Percentiles rank a stretch among this genome's conserved stretches.
phyloP scores from a whole-genome alignment of 2,888 invertebrate species.

The Apodemia mormo region DNA sequence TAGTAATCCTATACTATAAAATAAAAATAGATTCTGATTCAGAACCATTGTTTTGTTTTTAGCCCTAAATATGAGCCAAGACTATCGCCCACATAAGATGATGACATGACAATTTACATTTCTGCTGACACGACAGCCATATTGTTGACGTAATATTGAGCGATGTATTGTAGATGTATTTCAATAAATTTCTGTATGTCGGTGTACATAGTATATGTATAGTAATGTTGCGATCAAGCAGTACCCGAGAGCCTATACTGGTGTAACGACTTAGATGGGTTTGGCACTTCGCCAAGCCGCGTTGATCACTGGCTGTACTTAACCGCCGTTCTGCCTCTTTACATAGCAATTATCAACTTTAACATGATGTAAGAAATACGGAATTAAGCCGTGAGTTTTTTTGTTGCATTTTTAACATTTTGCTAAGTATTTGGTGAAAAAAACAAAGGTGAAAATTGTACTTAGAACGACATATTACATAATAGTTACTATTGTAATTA shows the following conservation, averaged over 20 bases:
- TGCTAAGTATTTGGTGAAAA: no score
- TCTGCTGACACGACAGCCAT: background rate
- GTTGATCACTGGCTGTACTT: conserved; percentile 32
- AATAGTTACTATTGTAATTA: no score
- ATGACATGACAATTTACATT: conserved; percentile 8
- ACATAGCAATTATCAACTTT: conserved; percentile 30
- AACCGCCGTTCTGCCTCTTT: conserved; percentile 34
- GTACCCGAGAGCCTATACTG: conserved; percentile 39
- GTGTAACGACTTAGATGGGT: conserved; percentile 42
- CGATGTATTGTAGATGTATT: conserved; percentile 13
- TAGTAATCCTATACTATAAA: no score
- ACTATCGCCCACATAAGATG: background rate
- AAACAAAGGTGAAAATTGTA: no score
- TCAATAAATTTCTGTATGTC: conserved; percentile 23
- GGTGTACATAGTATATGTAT: conserved; percentile 29
- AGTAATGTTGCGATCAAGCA: conserved; percentile 30
- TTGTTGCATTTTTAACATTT: background rate
- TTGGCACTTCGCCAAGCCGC: conserved; percentile 60
- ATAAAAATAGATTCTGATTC: no score
- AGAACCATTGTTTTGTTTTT: no score
- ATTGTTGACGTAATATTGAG: conserved; percentile 7
- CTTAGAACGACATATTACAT: no score
- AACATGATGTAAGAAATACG: background rate
- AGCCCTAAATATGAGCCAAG: background rate
- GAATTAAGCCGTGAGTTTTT: background rate